Percentiles rank a stretch among this genome's conserved stretches.
phyloP scores from a whole-genome alignment of 2,113 vertebrate species.

The Monopterus albus region DNA sequence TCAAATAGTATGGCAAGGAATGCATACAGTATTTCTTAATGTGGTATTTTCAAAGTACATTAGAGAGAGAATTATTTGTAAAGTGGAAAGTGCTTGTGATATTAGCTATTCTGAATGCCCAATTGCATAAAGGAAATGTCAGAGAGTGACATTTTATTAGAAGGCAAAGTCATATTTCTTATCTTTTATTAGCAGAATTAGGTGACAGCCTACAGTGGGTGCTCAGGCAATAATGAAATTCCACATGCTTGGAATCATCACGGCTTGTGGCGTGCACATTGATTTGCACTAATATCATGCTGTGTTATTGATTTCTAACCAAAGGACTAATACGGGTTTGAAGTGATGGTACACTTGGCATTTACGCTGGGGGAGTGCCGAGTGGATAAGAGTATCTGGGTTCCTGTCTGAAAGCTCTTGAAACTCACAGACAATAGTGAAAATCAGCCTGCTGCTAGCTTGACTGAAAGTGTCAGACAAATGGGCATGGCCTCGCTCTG shows the following conservation, averaged over 20 bases:
- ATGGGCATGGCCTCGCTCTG: slow-evolving; percentile 57
- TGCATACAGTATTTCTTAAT: slow-evolving; percentile 55
- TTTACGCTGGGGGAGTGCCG: slow-evolving; percentile 66
- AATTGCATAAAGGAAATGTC: slow-evolving; percentile 79
- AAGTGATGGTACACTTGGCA: slow-evolving; percentile 75
- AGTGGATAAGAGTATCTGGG: slow-evolving; percentile 65
- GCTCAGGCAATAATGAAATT: slow-evolving; percentile 74
- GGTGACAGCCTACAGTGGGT: slow-evolving; percentile 65
- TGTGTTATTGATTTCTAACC: slow-evolving; percentile 80
- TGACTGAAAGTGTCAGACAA: slow-evolving; percentile 62
- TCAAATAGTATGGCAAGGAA: slow-evolving; percentile 29
- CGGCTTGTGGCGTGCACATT: slow-evolving; percentile 68
- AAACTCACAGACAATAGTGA: slow-evolving; percentile 64
- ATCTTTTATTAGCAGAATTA: slow-evolving; percentile 80
- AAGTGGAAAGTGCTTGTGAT: slow-evolving; percentile 60
- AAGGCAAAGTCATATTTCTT: slow-evolving; percentile 73
- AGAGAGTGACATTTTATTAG: slow-evolving; percentile 80
- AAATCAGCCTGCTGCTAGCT: slow-evolving; percentile 71
- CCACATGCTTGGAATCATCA: slow-evolving; percentile 66
- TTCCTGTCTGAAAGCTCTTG: slow-evolving; percentile 66
- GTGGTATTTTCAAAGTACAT: slow-evolving; percentile 76
- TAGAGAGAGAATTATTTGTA: slow-evolving; percentile 62
- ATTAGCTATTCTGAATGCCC: slow-evolving; percentile 67
- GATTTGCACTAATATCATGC: slow-evolving; percentile 79
- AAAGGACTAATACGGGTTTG: slow-evolving; percentile 77